Evolutionary conservation across 2,888 invertebrate genomes (phyloP).

Genomic region (Caenorhabditis japonica): DNA sequence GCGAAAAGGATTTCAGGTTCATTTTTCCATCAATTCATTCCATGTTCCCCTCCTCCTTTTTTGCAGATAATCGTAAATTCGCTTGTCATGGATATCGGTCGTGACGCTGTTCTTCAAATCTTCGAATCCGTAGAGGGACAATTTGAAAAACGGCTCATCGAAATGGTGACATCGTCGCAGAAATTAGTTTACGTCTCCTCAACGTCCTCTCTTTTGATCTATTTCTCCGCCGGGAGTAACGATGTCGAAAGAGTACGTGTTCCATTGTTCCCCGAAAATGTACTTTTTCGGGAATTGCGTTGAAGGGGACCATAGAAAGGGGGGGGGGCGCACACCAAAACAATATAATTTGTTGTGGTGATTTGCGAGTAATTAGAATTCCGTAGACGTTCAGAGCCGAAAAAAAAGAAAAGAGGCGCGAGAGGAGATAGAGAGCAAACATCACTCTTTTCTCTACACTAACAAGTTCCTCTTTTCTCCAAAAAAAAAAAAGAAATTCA

Average conservation of each 20-base stretch:
- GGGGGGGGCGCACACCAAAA: too few species aligned
- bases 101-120: conserved; percentile 51
- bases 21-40: background rate
- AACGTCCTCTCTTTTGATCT: conserved; percentile 52
- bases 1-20: conserved; percentile 50
- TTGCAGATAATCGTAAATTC: conserved; percentile 50
- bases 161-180: conserved; percentile 52
- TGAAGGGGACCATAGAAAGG: background rate
- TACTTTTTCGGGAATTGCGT: background rate
- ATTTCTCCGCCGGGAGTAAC: conserved; percentile 60
- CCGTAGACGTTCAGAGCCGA: too few species aligned
- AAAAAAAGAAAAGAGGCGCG: too few species aligned
- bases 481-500: too few species aligned
- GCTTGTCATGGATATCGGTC: conserved; percentile 49
- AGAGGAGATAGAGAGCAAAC: too few species aligned
- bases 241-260: conserved; percentile 44
- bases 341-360: too few species aligned
- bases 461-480: too few species aligned
- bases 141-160: conserved; percentile 54
- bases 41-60: background rate
- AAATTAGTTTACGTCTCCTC: conserved; percentile 57
- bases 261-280: background rate
- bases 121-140: conserved; percentile 56
- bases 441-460: too few species aligned
- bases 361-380: too few species aligned